A percentile compares a stretch with the other conserved stretches of the same genome.
phyloP scores from a whole-genome alignment of 2,888 invertebrate genomes.

The Spisula subtruncata region DNA sequence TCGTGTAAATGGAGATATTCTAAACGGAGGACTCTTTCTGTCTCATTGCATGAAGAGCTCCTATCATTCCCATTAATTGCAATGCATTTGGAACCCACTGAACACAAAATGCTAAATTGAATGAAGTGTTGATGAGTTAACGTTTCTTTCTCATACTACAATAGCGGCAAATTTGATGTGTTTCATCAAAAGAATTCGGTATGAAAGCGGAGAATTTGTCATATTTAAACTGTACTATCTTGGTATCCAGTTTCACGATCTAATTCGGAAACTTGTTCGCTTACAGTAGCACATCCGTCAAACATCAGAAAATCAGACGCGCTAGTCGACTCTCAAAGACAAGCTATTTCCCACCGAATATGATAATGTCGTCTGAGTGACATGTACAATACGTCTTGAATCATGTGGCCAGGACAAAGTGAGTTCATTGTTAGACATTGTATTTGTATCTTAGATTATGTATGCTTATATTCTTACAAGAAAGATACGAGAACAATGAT shows the following conservation, averaged over 20 bases:
- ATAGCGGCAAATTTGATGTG: conserved; percentile 34
- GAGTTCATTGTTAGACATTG: neutral
- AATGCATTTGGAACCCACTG: neutral
- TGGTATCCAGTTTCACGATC: neutral
- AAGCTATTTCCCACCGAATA: neutral
- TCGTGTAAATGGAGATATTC: too few species aligned
- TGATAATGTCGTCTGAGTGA: conserved; percentile 8
- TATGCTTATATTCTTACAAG: neutral
- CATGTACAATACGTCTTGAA: neutral
- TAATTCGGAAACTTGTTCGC: conserved; percentile 5
- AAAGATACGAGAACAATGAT: neutral
- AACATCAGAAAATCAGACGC: conserved; percentile 9
- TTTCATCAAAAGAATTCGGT: conserved; percentile 20
- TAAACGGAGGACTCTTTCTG: neutral
- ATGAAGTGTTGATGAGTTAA: conserved; percentile 26
- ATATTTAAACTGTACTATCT: conserved; percentile 27
- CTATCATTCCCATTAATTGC: conserved; percentile 15
- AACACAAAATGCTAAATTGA: conserved; percentile 30
- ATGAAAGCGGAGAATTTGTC: conserved; percentile 26
- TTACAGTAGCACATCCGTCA: conserved; percentile 12
- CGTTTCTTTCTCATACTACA: conserved; percentile 19
- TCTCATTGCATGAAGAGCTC: conserved; percentile 3
- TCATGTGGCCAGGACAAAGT: neutral
- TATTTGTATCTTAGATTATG: neutral
- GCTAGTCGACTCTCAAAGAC: neutral